Evolutionary conservation across 2,113 vertebrate species (phyloP), one percentile per base, ranked within the genome.

Genomic region (Colistium nudipinnis): DNA sequence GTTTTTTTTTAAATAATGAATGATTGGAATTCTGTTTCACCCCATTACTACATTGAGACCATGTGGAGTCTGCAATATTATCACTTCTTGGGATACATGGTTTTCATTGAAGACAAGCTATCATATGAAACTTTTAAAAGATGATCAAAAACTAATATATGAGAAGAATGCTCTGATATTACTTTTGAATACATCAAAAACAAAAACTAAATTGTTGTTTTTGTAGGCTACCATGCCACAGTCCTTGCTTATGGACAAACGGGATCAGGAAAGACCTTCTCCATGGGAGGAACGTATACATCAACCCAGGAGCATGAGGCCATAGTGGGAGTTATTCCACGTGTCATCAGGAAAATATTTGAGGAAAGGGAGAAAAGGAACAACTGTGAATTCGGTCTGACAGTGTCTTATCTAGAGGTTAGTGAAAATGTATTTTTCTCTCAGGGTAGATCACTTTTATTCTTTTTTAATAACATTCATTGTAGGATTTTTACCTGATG

Each of bases 221-320:
- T 81, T 57, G 7, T 24, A 99, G 97, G 97, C 3, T 98, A 98
- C 59, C 95, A 99, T 84, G 95, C 97, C 20, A 99, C 97, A 0
- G 96, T 99, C 52, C 67, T 99, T 48, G 97, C 97, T 5, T 99
- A 99, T 0, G 98, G 98, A 11, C 97, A 99, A 85, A 99, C 97
- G 0, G 96, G 98, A 1, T 99, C 98, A 22, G 97, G 98, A 22
- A 99, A 99, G 84, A 99, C 98, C 0, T 99, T 94, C 68, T 98
- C 97, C 0, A 99, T 99, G 98, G 98, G 98, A 61, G 95, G 97
- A 31, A 88, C 96, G 1, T 99, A 98, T 66, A 97, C 96, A 1
- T 92, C 95, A 3, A 92, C 85, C 13, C 96, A 98, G 70, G 96
- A 96, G 84, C 83, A 94, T 0, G 96, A 99, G 35, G 92, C 93